Evolutionary conservation across 2,797 vertebrate species (phyloP), one percentile per base, ranked within the genome.

Genomic region (Setipinna tenuifilis): DNA sequence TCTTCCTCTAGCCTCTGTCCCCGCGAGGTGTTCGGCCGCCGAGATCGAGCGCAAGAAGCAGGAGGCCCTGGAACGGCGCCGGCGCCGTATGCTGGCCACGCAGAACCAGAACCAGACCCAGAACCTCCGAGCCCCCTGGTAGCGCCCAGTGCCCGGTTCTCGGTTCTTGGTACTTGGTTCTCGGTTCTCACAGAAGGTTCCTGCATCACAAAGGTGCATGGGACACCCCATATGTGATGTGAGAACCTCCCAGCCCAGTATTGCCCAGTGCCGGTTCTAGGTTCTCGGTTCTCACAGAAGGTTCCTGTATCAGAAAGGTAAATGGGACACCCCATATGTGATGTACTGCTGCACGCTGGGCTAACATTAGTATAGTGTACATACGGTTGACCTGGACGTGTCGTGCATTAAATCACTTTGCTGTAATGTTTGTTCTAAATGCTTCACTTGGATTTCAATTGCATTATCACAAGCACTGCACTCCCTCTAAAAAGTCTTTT

Each of bases 11-110:
- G 16, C 17, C 19, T 3, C 58, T 59, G 19, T 2, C 11, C 92
- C 83, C 91, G 94, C 93, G 89, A 96, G 92, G 84, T 98, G 96
- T 92, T 98, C 97, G 0, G 93, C 95, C 0, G 97, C 96, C 21
- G 97, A 99, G 94, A 99, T 99, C 89, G 96, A 97, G 93, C 94
- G 91, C 83, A 99, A 99, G 93, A 98, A 97, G 90, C 96, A 96
- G 91, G 96, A 96, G 94, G 98, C 98, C 6, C 87, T 98, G 90
- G 95, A 96, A 88, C 92, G 96, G 85, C 94, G 97, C 84, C 96
- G 95, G 31, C 95, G 92, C 71, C 92, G 93, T 85, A 92, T 95
- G 58, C 95, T 93, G 85, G 86, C 92, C 0, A 85, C 71, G 3
- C 71, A 78, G 35, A 78, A 41, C 23, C 71, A 78, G 31, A 75